A percentile compares a stretch with the other conserved stretches of the same genome.
Evolutionary conservation across 64 coral and sea anemone species (phyloP).

Genomic region (Actinia equina): DNA sequence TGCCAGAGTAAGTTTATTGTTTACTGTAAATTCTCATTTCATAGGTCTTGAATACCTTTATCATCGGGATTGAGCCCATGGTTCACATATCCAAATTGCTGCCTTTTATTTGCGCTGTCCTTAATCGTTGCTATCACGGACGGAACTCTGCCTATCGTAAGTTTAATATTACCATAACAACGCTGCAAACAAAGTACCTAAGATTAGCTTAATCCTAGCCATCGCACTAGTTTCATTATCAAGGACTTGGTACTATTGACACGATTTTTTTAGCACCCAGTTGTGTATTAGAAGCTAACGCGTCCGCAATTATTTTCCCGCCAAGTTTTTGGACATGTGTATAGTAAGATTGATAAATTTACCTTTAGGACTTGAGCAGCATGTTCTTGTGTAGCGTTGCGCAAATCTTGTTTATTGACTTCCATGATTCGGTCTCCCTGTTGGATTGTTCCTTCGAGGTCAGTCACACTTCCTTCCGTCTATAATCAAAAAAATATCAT

Average conservation of each 20-base stretch:
- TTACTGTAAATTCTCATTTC: too few relatives aligned
- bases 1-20: too few relatives aligned
- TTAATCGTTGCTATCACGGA: not conserved
- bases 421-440: slow-evolving; percentile 64
- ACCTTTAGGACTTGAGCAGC: slow-evolving; percentile 31
- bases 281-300: too few relatives aligned
- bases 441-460: slow-evolving; percentile 45
- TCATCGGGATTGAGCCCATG: not conserved
- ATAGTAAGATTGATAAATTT: not conserved
- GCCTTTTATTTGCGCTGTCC: not conserved
- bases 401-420: slow-evolving; percentile 41
- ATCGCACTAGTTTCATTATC: too few relatives aligned
- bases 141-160: not conserved
- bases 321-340: not conserved
- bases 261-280: too few relatives aligned
- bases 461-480: slow-evolving; percentile 51
- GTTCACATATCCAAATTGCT: not conserved
- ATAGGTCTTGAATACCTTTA: not conserved
- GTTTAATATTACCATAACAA: slow-evolving; percentile 22
- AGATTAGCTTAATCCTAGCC: not conserved
- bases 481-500: not conserved
- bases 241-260: too few relatives aligned
- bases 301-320: not conserved
- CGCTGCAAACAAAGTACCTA: not conserved
- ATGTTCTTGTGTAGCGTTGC: slow-evolving; percentile 53